Base-by-base conservation (phyloP, 23 tunicate species). In the Botrylloides violaceus region DNA sequence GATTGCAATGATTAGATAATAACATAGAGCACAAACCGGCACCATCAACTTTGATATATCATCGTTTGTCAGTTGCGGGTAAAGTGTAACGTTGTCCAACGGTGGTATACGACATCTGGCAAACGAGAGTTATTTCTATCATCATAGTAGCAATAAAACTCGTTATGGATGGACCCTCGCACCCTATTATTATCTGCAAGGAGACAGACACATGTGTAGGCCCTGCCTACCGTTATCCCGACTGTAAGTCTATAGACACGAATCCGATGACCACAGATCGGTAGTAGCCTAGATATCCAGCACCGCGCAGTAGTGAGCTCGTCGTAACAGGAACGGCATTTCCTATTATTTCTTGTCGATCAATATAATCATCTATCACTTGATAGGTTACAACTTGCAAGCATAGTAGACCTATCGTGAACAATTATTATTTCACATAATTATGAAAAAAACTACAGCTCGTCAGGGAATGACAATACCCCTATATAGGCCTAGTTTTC, bases 101-200 rank as follows among this genome's bases (percentile, higher is more conserved):
- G 70, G 70, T 9, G 70, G 70, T 21, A 63, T 34, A 25, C 35
- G 33, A 63, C 70, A 63, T 9, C 70, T 58, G 62, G 26, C 23
- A 58, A n/a, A n/a, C n/a, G n/a, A n/a, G 55, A 12, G 18, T 18
- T 18, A 18, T 47, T 47, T 47, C 12, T 18, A 18, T 18, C 55
- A 47, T 47, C 18, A 47, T 47, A 12, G 12, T 47, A 47, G 18
- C 12, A 47, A 18, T 12, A 47, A 18, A 12, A 47, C 12, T 47
- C 18, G 18, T 47, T 12, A 47, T 18, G 55, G 18, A 47, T 12
- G 55, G 18, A 47, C 18, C 55, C 12, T 47, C 55, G 55, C 55
- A 47, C 18, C 12, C 55, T 47, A 12, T 47, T 47, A 12, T 47
- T n/a, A n/a, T n/a, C n/a, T n/a, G n/a, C n/a, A n/a, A n/a, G n/a